A percentile compares a stretch with the other conserved stretches of the same genome.
Conservation (phyloP, 2,113 vertebrate genomes). For the Oncorhynchus keta region DNA sequence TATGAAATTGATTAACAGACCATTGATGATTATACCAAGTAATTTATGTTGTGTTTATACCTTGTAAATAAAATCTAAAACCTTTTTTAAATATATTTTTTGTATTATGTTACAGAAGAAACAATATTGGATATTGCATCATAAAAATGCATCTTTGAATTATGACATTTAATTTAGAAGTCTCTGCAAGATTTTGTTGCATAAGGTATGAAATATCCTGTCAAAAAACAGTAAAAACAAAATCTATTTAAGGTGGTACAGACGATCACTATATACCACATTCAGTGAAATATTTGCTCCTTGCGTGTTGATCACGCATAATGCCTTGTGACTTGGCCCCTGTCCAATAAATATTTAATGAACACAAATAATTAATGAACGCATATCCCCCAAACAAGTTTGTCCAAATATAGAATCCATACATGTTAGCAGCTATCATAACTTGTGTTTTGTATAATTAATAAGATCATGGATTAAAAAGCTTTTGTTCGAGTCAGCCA, state of each 20-base stretch:
- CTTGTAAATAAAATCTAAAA: constrained; percentile 73
- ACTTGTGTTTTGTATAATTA: constrained; percentile 39
- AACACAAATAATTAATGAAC: constrained; percentile 68
- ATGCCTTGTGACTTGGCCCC: constrained; percentile 60
- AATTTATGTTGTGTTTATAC: constrained; percentile 71
- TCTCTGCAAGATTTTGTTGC: background rate
- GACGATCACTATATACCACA: constrained; percentile 1
- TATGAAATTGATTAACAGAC: constrained; percentile 55
- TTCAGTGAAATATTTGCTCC: constrained; percentile 34
- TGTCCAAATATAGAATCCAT: constrained; percentile 55
- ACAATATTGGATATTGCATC: background rate
- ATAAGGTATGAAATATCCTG: background rate
- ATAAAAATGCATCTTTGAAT: background rate
- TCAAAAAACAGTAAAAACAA: background rate
- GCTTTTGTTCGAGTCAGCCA: no score
- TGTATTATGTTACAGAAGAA: constrained; percentile 25
- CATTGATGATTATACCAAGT: constrained; percentile 54
- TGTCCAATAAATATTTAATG: constrained; percentile 69
- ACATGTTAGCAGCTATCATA: constrained; percentile 41
- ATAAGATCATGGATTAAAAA: constrained; percentile 58
- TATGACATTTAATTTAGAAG: no score
- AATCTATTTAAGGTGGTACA: background rate
- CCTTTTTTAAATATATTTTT: constrained; percentile 38
- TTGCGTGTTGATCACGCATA: constrained; percentile 61
- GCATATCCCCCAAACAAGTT: constrained; percentile 56